A percentile compares a stretch with the other conserved stretches of the same genome.
These are phyloP conservation scores for Cavia aperea DNA, from an alignment of 2,113 vertebrate genomes.

Conservation along the genomic window DNA sequence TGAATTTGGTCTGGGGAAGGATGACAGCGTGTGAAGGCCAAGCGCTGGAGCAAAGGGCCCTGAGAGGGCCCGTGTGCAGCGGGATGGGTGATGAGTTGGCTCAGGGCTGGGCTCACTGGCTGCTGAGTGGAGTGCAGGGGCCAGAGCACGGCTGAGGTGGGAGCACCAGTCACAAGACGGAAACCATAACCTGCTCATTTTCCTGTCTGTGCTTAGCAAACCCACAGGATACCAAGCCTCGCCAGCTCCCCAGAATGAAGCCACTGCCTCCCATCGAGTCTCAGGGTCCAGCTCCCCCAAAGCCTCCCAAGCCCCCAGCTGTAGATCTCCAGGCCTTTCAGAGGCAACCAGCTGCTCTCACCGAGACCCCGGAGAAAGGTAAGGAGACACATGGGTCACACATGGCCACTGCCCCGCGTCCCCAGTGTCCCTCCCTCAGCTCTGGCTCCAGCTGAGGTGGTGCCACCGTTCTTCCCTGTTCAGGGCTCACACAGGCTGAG, in stretches of 20 bases:
- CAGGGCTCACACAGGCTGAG: background rate
- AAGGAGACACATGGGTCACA: background rate
- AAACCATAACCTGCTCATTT: background rate
- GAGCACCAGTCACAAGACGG: background rate
- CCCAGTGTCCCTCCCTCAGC: background rate
- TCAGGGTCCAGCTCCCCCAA: conserved; percentile 74
- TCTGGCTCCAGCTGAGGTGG: background rate
- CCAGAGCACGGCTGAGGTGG: background rate
- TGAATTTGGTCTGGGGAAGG: background rate
- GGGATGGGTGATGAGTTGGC: background rate
- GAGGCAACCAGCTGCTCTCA: fast-evolving
- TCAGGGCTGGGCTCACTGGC: background rate
- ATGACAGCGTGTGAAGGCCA: fast-evolving
- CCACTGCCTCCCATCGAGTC: conserved; percentile 64
- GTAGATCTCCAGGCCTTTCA: conserved; percentile 69
- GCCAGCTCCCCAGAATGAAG: conserved; percentile 70
- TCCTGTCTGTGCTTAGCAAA: conserved; percentile 46
- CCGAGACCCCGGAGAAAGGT: conserved; percentile 52
- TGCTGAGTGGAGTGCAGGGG: background rate
- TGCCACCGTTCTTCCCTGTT: background rate
- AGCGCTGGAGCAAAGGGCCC: background rate
- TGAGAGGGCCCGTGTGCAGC: background rate
- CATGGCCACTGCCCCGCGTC: fast-evolving
- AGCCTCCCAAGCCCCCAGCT: conserved; percentile 72
- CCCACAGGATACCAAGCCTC: background rate